Base-by-base conservation (phyloP, 2,113 vertebrate species). In the human (Homo sapiens) region DNA sequence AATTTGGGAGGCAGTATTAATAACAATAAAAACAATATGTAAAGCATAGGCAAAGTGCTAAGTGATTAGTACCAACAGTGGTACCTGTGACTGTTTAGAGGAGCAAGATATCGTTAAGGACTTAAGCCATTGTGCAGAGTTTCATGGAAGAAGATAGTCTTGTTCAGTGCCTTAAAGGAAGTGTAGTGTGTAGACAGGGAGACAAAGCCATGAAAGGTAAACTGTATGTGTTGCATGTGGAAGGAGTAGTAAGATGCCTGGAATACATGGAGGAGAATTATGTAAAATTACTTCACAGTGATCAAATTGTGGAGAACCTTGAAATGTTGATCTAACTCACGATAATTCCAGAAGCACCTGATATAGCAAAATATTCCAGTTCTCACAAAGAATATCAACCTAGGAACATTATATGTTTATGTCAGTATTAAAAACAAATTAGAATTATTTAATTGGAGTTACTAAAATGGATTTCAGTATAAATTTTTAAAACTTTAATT, bases 371-470 rank as follows among this genome's bases (percentile, higher is more conserved):
- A 61, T 93, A 48, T 64, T 90, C 52, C 82, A 97, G 0, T 76
- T 96, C 22, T 38, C 48, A 43, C 40, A 89, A 59, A 92, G 32
- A 95, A 27, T 78, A 55, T 55, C 52, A 80, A n/a, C 92, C 43
- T 94, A 64, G 55, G 27, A 73, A 59, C 30, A 80, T 59, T 68
- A n/a, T 87, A 61, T 70, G 1, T 68, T 86, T 85, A 89, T 68
- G 18, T 90, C 55, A 80, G 64, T 59, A 11, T 83, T 59, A 94
- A 85, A 95, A 96, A 57, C 38, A 95, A 93, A 48, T 79, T 73
- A 25, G 3, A 90, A 32, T 94, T 96, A 91, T 50, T 97, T 48
- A 90, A 48, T 66, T 81, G 27, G 30, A 93, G 30, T 93, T 93
- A 79, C 68, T 94, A 90, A 89, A 82, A 82, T 90, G 14, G 35